A percentile compares a stretch with the other conserved stretches of the same genome.
phyloP scores from a whole-genome alignment of 2,113 vertebrate genomes.

The Pelecanoides urinatrix region DNA sequence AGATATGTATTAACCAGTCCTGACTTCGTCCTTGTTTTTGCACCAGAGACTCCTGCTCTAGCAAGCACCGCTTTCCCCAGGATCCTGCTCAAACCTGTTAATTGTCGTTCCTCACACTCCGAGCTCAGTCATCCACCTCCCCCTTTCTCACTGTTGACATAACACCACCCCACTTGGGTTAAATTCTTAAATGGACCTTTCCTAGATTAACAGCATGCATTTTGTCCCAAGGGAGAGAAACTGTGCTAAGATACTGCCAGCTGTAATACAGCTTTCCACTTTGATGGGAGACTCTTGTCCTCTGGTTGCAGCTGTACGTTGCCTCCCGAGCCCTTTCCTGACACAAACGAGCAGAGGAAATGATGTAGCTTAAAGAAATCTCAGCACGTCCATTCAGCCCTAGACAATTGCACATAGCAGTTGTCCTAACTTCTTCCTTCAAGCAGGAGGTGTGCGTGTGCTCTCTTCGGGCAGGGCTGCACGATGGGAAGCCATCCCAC shows the following conservation, averaged over 20 bases:
- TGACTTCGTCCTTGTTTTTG: constrained; percentile 44
- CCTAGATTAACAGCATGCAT: constrained; percentile 51
- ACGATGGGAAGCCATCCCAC: not conserved
- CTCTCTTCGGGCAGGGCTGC: not conserved
- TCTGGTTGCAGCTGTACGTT: constrained; percentile 5
- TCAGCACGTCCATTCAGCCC: not conserved
- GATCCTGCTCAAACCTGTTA: constrained; percentile 58
- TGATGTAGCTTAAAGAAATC: not conserved
- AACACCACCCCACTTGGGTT: constrained; percentile 20
- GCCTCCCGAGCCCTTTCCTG: constrained; percentile 15
- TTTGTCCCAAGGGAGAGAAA: constrained; percentile 64
- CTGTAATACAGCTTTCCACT: constrained; percentile 39
- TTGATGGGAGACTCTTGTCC: constrained; percentile 56
- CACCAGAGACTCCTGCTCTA: constrained; percentile 4
- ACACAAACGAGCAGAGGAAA: constrained; percentile 51
- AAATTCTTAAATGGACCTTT: constrained; percentile 61
- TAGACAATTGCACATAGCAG: not conserved
- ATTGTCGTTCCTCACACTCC: not conserved
- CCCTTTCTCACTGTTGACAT: constrained; percentile 37
- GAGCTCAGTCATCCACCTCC: not conserved
- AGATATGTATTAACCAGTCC: constrained; percentile 45
- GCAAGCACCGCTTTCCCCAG: not conserved
- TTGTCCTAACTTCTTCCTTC: not conserved
- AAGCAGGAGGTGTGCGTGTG: not conserved
- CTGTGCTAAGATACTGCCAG: constrained; percentile 50